Evolutionary conservation across 1,140 invertebrate species (phyloP), one percentile per base, ranked within the genome.

Genomic region (Leptinotarsa defecta): DNA sequence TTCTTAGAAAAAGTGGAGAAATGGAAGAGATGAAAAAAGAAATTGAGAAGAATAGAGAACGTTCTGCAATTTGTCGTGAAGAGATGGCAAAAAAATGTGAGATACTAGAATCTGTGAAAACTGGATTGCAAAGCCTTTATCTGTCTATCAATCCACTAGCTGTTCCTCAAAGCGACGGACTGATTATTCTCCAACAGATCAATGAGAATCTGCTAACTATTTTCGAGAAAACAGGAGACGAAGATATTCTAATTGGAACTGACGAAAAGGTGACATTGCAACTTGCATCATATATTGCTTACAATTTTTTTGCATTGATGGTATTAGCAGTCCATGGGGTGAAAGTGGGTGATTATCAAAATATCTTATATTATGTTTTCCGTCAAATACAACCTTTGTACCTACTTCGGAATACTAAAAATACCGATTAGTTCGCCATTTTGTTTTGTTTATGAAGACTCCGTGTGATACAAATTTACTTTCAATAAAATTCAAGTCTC

Each of bases 1-100:
- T n/a, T 73, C 34, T 67, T 22, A 81, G 81, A 63, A 82, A 82
- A 74, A 76, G 78, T 17, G 70, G 69, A 13, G 77, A 81, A 74
- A 78, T 81, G 73, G 78, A 82, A 64, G 61, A 72, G 15, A 79
- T 79, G 15, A 74, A 80, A 63, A 74, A 67, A 8, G 62, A 76
- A 73, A 80, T 81, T 3, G 67, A 67, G 24, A 57, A 76, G 49
- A 68, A 80, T n/a, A 19, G 77, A 49, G 49, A 57, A 15, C 65
- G 64, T 64, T 77, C 78, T n/a, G 20, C 69, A 49, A 27, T 57
- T 15, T 75, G 20, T 34, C 63, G 67, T 48, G 62, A 77, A 62
- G 48, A 74, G 49, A 76, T 74, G 52, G 43, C 34, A 48, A 69
- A 76, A 62, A 79, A 76, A 61, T 76, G 81, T n/a, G 69, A 77